phyloP scores from a whole-genome alignment of 2,888 invertebrate genomes.

The Ophion slaviceki region DNA sequence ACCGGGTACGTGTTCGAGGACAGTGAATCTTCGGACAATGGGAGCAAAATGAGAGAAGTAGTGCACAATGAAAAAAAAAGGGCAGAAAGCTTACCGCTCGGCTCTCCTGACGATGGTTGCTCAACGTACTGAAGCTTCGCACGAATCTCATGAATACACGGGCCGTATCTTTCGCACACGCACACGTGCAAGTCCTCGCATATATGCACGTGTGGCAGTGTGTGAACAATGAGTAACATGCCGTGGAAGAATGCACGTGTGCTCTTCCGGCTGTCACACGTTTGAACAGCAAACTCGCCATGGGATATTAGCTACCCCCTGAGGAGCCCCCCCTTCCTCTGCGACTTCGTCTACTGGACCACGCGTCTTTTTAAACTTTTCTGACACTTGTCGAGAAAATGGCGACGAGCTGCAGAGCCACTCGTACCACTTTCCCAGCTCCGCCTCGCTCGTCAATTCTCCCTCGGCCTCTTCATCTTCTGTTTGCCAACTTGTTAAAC shows the following conservation, averaged over 20 bases:
- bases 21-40: neutral
- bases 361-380: conserved; percentile 26
- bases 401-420: conserved; percentile 3
- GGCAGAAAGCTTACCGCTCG: conserved; percentile 40
- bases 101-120: conserved; percentile 28
- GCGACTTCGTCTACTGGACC: neutral
- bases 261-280: conserved; percentile 25
- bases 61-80: conserved; percentile 27
- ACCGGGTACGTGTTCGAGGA: neutral
- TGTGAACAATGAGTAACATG: conserved; percentile 29
- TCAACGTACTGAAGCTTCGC: conserved; percentile 53
- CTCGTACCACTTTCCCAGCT: neutral
- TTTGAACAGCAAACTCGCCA: conserved; percentile 36
- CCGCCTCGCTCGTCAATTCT: neutral
- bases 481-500: conserved; percentile 35
- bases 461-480: neutral
- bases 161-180: neutral
- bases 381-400: conserved; percentile 14
- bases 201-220: neutral
- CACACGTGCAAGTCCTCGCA: neutral
- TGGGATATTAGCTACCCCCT: conserved; percentile 21
- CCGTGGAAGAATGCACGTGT: conserved; percentile 43
- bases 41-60: neutral
- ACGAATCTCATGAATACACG: conserved; percentile 59
- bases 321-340: neutral